Percentiles rank a stretch among this genome's conserved stretches.
Conservation (phyloP, 2,888 invertebrate genomes). For the Drosophila algonquin region DNA sequence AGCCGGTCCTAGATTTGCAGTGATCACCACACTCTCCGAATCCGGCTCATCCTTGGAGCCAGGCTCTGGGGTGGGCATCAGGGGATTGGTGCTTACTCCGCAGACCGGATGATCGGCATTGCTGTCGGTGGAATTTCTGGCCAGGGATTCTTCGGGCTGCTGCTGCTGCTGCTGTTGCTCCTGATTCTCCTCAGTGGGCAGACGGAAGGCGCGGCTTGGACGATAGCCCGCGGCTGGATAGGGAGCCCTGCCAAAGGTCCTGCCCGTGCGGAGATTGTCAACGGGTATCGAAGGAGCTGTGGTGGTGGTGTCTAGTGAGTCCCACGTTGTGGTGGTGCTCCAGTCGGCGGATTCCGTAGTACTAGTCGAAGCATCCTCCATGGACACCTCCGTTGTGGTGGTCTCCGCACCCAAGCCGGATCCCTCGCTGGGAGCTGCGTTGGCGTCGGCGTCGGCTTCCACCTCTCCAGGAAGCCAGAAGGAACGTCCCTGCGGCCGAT, state of each 20-base stretch:
- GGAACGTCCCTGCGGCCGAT: slow-evolving; percentile 68
- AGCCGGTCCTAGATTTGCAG: slow-evolving; percentile 57
- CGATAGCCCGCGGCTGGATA: slow-evolving; percentile 78
- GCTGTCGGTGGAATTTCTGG: slow-evolving; percentile 29
- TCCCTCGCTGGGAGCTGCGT: slow-evolving; percentile 18
- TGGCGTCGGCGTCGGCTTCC: slow-evolving; percentile 3
- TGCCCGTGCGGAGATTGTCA: slow-evolving; percentile 38
- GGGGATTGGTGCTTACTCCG: slow-evolving; percentile 77
- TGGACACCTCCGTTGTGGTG: slow-evolving; percentile 64
- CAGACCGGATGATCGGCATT: slow-evolving; percentile 77
- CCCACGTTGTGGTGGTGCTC: slow-evolving; percentile 53
- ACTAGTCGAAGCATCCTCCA: slow-evolving; percentile 42
- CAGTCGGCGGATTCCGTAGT: slow-evolving; percentile 60
- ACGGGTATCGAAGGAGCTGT: slow-evolving; percentile 20
- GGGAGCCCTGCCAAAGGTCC: slow-evolving; percentile 54
- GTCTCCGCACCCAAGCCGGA: slow-evolving; percentile 37
- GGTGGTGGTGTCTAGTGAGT: slow-evolving; percentile 35
- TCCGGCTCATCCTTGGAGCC: slow-evolving; percentile 74
- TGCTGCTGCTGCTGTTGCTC: slow-evolving; percentile 23
- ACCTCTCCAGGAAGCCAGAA: slow-evolving; percentile 69
- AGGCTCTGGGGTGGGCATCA: slow-evolving; percentile 75
- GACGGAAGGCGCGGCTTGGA: slow-evolving; percentile 71
- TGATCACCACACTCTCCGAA: slow-evolving; percentile 72
- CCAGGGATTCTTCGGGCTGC: slow-evolving; percentile 9
- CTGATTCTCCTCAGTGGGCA: slow-evolving; percentile 67